Percentiles rank a stretch among this genome's conserved stretches.
phyloP scores from a whole-genome alignment of 2,888 invertebrate species.

The Sialis fuliginosa region DNA sequence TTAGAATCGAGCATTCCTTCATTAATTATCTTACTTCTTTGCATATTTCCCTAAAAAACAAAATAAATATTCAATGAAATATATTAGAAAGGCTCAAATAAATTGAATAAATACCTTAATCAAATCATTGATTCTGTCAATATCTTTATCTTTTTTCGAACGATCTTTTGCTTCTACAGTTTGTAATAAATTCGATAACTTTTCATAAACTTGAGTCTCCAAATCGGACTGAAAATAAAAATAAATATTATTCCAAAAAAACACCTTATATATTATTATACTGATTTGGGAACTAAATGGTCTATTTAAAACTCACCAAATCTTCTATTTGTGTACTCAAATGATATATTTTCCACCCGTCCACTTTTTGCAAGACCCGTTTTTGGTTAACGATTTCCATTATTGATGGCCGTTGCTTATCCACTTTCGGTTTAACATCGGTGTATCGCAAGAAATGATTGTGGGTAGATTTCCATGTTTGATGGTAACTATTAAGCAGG shows the following conservation, averaged over 20 bases:
- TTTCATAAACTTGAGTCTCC: conserved; percentile 28
- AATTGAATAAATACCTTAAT: conserved; percentile 33
- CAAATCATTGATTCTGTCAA: conserved; percentile 34
- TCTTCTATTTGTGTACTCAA: conserved; percentile 87
- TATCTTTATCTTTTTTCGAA: conserved; percentile 19
- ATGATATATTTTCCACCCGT: conserved; percentile 91
- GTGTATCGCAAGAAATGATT: conserved; percentile 58
- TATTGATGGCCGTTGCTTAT: conserved; percentile 58
- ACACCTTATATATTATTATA: conserved; percentile 19
- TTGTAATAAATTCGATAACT: conserved; percentile 22
- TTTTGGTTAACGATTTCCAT: conserved; percentile 80
- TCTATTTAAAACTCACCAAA: conserved; percentile 37
- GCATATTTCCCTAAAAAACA: conserved; percentile 69
- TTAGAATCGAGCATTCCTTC: conserved; percentile 84
- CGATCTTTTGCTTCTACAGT: conserved; percentile 23
- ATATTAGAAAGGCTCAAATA: neutral
- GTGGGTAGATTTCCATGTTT: conserved; percentile 52
- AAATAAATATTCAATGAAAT: conserved; percentile 4
- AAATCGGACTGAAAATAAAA: conserved; percentile 28
- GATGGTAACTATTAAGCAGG: conserved; percentile 43
- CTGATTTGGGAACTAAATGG: neutral
- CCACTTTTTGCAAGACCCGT: conserved; percentile 70
- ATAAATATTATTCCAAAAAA: conserved; percentile 12
- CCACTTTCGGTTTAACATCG: conserved; percentile 79
- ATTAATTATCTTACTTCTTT: conserved; percentile 80